Conservation (phyloP, 2,888 invertebrate genomes). For the Pycnomerus fuliginosus region DNA sequence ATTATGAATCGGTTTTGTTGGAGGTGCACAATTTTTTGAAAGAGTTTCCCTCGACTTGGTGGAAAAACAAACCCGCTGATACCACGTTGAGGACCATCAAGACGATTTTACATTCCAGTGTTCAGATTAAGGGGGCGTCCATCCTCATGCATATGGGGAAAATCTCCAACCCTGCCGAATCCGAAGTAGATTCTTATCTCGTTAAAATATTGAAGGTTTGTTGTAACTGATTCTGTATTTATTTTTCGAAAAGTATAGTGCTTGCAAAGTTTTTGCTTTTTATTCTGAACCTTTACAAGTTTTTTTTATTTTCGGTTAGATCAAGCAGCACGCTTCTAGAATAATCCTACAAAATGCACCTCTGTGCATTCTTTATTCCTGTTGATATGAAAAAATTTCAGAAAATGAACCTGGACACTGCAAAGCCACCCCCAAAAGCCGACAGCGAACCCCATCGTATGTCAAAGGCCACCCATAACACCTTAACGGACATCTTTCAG, state of each 20-base stretch:
- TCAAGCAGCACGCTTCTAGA: too few species aligned
- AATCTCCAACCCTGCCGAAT: conserved; percentile 75
- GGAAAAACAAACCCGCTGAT: conserved; percentile 80
- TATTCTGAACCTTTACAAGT: too few species aligned
- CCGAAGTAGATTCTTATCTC: conserved; percentile 85
- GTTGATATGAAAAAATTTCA: too few species aligned
- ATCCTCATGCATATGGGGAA: conserved; percentile 77
- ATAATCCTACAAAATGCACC: too few species aligned
- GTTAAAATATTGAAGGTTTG: conserved; percentile 75
- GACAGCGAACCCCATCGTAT: conserved; percentile 53
- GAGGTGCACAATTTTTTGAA: conserved; percentile 89
- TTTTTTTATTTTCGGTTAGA: too few species aligned
- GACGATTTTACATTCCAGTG: conserved; percentile 89
- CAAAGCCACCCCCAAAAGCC: conserved; percentile 49
- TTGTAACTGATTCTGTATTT: too few species aligned
- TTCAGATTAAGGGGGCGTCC: conserved; percentile 81
- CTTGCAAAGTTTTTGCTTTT: too few species aligned
- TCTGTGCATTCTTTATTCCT: too few species aligned
- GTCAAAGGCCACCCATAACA: conserved; percentile 80
- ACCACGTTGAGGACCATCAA: conserved; percentile 91
- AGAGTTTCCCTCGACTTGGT: conserved; percentile 82
- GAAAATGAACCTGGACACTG: conserved; percentile 57
- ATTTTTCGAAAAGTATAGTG: too few species aligned
- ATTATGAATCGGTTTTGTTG: conserved; percentile 75
- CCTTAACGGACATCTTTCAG: conserved; percentile 85